phyloP scores from a whole-genome alignment of 2,797 vertebrate species.

The Cuniculus paca region DNA sequence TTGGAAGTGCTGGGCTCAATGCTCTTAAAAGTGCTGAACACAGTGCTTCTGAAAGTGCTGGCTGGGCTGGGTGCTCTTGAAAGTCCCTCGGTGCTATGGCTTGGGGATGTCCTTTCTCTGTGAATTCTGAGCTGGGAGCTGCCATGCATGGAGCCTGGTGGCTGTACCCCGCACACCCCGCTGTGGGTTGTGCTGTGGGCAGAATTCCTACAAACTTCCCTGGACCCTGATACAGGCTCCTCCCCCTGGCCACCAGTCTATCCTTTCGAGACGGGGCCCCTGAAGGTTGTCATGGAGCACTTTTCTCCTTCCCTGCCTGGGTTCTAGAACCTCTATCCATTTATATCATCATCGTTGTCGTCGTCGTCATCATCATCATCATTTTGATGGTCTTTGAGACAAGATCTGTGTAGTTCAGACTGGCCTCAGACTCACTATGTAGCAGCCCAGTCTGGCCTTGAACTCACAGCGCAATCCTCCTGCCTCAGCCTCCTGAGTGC shows the following conservation, averaged over 20 bases:
- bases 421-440: neutral
- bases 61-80: neutral
- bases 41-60: no score
- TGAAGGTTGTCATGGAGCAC: neutral
- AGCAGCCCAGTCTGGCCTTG: neutral
- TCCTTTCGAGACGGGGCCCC: neutral
- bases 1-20: no score
- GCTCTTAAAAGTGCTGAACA: no score
- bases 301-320: neutral
- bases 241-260: neutral
- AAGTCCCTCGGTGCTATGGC: neutral
- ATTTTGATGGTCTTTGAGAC: neutral
- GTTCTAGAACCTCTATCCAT: neutral
- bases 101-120: neutral
- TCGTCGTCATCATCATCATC: no score
- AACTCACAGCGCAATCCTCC: neutral
- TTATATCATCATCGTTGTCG: neutral
- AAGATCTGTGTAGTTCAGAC: neutral
- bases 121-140: neutral
- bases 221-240: neutral
- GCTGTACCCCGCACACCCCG: neutral
- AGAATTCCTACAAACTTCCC: neutral
- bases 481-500: neutral
- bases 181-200: neutral
- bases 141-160: neutral